These are phyloP conservation scores for Odocoileus hemionus DNA, from an alignment of 2,113 vertebrate genomes.

Conservation along the genomic window DNA sequence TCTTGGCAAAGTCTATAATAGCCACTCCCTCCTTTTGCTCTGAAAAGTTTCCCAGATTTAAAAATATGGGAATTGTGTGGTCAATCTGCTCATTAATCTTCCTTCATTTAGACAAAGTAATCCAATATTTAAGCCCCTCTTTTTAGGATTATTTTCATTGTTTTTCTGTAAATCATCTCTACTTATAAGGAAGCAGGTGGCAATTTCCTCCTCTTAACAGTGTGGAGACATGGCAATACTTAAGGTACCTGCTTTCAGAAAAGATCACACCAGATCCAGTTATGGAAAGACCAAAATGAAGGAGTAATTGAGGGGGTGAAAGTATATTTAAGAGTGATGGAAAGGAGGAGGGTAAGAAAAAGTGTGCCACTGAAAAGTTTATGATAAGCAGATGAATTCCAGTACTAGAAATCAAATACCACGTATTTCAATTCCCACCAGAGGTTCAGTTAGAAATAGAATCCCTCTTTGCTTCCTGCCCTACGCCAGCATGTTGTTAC, in stretches of 20 bases:
- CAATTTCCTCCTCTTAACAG: background rate
- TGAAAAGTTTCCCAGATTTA: background rate
- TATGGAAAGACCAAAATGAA: background rate
- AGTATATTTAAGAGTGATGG: background rate
- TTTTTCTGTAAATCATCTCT: background rate
- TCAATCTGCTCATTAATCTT: background rate
- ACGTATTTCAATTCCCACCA: slow-evolving; percentile 37
- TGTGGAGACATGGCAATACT: background rate
- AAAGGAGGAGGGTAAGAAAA: background rate
- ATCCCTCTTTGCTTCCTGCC: slow-evolving; percentile 38
- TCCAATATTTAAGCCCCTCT: background rate
- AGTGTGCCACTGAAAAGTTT: background rate
- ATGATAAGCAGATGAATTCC: slow-evolving; percentile 43
- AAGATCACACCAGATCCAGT: background rate
- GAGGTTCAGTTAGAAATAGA: slow-evolving; percentile 60
- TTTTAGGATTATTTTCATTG: background rate
- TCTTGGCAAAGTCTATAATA: background rate
- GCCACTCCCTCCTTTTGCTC: background rate
- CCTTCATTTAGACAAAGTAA: background rate
- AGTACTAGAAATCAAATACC: slow-evolving; percentile 51
- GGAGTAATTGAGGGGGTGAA: background rate
- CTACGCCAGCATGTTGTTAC: background rate
- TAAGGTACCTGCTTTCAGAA: background rate
- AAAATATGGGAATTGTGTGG: background rate
- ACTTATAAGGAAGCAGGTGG: background rate